Base-by-base conservation (phyloP, 2,113 vertebrate species). In the Sinocyclocheilus rhinocerous region DNA sequence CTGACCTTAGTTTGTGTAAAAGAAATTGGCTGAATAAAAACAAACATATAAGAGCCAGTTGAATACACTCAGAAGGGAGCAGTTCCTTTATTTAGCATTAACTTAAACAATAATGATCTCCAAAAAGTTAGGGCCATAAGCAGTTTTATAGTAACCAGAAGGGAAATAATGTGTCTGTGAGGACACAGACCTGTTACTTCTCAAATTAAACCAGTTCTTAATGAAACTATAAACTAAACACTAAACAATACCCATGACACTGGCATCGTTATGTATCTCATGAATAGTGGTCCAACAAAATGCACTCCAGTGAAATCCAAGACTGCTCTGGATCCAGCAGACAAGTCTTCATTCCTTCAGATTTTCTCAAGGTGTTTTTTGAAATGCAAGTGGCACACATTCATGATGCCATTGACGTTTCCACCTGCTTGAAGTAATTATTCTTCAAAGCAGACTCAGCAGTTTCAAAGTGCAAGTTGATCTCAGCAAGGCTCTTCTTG, bases 401-500 rank as follows among this genome's bases (percentile, higher is more conserved):
- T n/a, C 7, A 63, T 5, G n/a, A 9, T 45, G 11, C 39, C 42
- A 50, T 3, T 12, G n/a, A 55, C 1, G 39, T 45, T 65, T 63
- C 63, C 13, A 42, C 36, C 78, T 45, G 59, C 39, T 65, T 48
- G 22, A 81, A 26, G 65, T 10, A 52, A 18, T 33, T 33, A 13
- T 70, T 83, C 73, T 59, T 52, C 72, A 61, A 16, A 75, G 18
- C 61, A 52, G 33, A 26, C 9, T n/a, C 81, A 4, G 45, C n/a
- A 77, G 13, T 42, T 73, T 42, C 20, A 42, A 72, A 72, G 75
- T 7, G 75, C 42, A 20, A 36, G 20, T 36, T 77, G 85, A 77
- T 55, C 36, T 95, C 91, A 93, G 24, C 90, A 89, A 18, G 90
- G 87, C 36, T 93, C 90, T 24, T 89, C 70, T 18, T 85, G 84